phyloP scores from a whole-genome alignment of 2,797 vertebrate genomes.

The Darevskia nairensis region DNA sequence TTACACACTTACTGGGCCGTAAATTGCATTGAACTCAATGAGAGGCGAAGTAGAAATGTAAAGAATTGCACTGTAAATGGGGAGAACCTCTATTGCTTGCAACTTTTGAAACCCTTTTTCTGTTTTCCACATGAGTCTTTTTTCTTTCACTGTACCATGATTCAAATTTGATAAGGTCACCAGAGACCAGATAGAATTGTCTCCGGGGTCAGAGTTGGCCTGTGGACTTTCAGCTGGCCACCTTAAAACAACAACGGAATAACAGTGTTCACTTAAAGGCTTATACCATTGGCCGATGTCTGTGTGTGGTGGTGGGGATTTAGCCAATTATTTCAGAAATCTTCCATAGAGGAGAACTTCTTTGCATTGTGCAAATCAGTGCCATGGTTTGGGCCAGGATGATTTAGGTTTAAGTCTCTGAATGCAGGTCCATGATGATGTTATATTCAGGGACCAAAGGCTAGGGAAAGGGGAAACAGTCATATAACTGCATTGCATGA shows the following conservation, averaged over 20 bases:
- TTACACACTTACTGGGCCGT: not conserved
- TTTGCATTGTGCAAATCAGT: slow-evolving; percentile 23
- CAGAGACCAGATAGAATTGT: not conserved
- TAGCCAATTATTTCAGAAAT: slow-evolving; percentile 37
- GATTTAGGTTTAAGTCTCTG: not conserved
- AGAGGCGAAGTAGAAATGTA: not conserved
- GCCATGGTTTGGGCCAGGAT: slow-evolving; percentile 46
- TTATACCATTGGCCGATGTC: no score
- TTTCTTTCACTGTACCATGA: no score
- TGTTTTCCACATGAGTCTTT: not conserved
- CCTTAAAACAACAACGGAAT: slow-evolving; percentile 19
- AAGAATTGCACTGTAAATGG: not conserved
- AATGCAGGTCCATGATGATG: slow-evolving; percentile 38
- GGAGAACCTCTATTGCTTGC: not conserved
- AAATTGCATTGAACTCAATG: not conserved
- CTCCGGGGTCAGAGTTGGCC: not conserved
- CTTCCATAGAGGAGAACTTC: slow-evolving; percentile 25
- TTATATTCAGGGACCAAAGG: slow-evolving; percentile 55
- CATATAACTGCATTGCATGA: slow-evolving; percentile 59
- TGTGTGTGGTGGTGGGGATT: not conserved
- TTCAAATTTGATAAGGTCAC: not conserved
- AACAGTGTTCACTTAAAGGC: not conserved
- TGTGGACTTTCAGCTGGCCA: not conserved
- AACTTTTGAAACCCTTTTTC: not conserved
- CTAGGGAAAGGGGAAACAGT: slow-evolving; percentile 52